phyloP scores from a whole-genome alignment of 2,797 vertebrate genomes.

The Xerus rutilus region DNA sequence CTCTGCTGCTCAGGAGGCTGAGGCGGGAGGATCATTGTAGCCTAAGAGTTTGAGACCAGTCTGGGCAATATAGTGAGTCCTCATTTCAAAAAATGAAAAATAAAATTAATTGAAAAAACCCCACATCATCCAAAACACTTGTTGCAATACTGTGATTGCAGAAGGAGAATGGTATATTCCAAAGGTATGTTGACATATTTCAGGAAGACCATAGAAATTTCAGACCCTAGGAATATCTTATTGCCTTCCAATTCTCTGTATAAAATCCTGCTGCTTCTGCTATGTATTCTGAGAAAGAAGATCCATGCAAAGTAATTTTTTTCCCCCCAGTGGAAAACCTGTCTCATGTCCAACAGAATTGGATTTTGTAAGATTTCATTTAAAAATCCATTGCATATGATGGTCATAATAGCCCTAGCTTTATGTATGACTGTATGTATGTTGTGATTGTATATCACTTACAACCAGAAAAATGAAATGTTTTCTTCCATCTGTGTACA shows the following conservation, averaged over 20 bases:
- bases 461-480: too few species aligned
- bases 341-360: neutral
- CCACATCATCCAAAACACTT: neutral
- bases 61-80: neutral
- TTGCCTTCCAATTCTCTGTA: neutral
- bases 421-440: too few species aligned
- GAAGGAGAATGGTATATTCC: neutral
- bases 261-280: slow-evolving; percentile 27
- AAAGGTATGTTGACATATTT: neutral
- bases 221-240: neutral
- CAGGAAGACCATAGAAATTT: neutral
- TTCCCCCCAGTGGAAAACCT: neutral
- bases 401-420: too few species aligned
- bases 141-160: neutral
- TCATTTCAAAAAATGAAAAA: neutral
- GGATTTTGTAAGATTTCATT: slow-evolving; percentile 9
- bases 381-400: neutral
- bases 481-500: too few species aligned
- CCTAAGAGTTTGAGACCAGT: neutral
- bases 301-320: neutral
- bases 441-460: too few species aligned
- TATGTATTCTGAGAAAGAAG: neutral
- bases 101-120: neutral
- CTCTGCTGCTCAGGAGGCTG: neutral
- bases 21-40: neutral